Conservation (phyloP, 1,140 invertebrate species). For the Cecropterus lyciades region DNA sequence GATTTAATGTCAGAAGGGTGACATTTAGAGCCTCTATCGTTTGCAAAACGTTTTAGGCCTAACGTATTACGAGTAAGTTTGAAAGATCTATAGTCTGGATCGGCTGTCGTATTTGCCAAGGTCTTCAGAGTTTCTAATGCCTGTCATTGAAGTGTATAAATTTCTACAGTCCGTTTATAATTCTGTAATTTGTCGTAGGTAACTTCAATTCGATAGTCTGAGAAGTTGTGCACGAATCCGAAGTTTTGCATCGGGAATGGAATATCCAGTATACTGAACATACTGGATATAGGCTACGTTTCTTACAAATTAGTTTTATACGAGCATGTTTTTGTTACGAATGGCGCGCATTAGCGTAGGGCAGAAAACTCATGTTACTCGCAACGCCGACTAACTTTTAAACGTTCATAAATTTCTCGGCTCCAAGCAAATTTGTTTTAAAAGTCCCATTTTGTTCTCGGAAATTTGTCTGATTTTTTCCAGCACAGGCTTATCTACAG, state of each 20-base stretch:
- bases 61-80: no score
- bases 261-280: constrained; percentile 2
- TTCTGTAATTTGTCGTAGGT: constrained; percentile 4
- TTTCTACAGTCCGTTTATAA: background rate
- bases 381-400: constrained; percentile 39
- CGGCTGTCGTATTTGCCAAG: no score
- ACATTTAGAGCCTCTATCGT: no score
- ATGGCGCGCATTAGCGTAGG: constrained; percentile 28
- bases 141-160: background rate
- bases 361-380: constrained; percentile 28
- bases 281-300: constrained; percentile 11
- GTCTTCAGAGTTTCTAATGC: no score
- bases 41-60: no score
- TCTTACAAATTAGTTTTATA: constrained; percentile 37
- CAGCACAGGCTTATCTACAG: constrained; percentile 18
- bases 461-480: constrained; percentile 20
- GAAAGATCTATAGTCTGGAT: no score
- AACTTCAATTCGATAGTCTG: constrained; percentile 3
- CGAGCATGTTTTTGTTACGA: constrained; percentile 34
- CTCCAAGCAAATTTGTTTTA: constrained; percentile 41
- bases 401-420: constrained; percentile 42
- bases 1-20: no score
- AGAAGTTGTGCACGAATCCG: constrained; percentile 15
- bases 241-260: background rate
- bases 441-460: constrained; percentile 37